Percentiles rank a stretch among this genome's conserved stretches.
phyloP scores from a whole-genome alignment of 2,888 invertebrate species.

The Pristionchus entomophagus region DNA sequence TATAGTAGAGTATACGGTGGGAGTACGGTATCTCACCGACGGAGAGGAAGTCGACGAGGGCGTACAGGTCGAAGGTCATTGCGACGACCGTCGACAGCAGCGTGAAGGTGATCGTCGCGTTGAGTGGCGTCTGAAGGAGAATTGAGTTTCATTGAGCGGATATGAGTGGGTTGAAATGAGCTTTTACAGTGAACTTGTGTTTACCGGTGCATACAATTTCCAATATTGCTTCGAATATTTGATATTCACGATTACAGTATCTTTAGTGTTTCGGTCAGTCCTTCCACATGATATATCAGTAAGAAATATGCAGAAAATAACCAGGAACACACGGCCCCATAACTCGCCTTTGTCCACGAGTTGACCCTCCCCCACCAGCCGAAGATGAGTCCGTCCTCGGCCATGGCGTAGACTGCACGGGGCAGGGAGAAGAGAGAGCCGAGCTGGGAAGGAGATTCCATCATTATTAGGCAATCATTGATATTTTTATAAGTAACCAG shows the following conservation, averaged over 20 bases:
- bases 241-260: no score
- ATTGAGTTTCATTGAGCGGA: no score
- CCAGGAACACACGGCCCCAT: no score
- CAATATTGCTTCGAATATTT: no score
- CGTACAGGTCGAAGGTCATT: constrained; percentile 59
- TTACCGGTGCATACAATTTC: no score
- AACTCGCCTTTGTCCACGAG: constrained; percentile 51
- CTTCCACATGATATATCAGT: no score
- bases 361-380: constrained; percentile 59
- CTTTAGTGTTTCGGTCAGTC: no score
- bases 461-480: neutral
- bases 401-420: constrained; percentile 63
- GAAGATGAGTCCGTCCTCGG: constrained; percentile 63
- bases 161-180: no score
- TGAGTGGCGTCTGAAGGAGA: constrained; percentile 54
- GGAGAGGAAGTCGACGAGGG: constrained; percentile 59
- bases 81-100: constrained; percentile 57
- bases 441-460: constrained; percentile 46
- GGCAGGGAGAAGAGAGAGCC: constrained; percentile 62
- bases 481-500: neutral
- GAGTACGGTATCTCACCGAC: constrained; percentile 47
- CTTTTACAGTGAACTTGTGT: no score
- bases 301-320: no score
- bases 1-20: no score
- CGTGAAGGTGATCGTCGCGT: constrained; percentile 60